Base-by-base conservation (phyloP, 1,140 invertebrate genomes). In the Pantala flavescens region DNA sequence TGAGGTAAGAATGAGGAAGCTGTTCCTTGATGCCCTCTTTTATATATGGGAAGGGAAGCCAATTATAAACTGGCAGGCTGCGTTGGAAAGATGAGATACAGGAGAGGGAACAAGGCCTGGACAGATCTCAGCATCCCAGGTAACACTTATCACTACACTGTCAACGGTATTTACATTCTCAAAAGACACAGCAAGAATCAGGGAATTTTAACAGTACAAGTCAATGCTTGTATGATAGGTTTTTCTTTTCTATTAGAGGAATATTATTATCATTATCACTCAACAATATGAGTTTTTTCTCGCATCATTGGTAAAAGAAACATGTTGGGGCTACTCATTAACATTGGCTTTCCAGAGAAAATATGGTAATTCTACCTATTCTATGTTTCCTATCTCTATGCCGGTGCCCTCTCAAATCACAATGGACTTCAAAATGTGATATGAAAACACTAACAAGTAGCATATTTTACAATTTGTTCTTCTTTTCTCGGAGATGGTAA, bases 331-430 rank as follows among this genome's bases (percentile, higher is more conserved):
- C 42, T 72, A 71, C 71, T 71, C 42, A n/a, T 72, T 72, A 36
- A n/a, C 19, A n/a, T 72, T 72, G 42, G 24, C 19, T 42, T 24
- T 36, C 24, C 24, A 28, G 42, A 24, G 19, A 72, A 24, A 72
- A 72, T 72, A 72, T 24, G 23, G 23, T 72, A 11, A 42, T 72
- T 36, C 24, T 42, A 72, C 24, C 24, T 72, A 72, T 12, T 28
- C 24, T 63, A 63, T 16, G 12, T 63, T 63, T 63, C 49, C 49
- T 63, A 63, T 63, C 49, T 70, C 43, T 72, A 75, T 28, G 43
- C 71, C 72, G 75, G 75, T 75, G 75, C 75, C 71, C 71, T 75
- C 75, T 75, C 63, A 63, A 70, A 75, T 75, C 75, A 73, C 75
- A 75, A 75, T 75, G 49, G 55, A 75, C 75, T 75, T 75, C 21